Evolutionary conservation across 2,113 vertebrate species (phyloP), one percentile per base, ranked within the genome.

Genomic region (Serinus canaria): DNA sequence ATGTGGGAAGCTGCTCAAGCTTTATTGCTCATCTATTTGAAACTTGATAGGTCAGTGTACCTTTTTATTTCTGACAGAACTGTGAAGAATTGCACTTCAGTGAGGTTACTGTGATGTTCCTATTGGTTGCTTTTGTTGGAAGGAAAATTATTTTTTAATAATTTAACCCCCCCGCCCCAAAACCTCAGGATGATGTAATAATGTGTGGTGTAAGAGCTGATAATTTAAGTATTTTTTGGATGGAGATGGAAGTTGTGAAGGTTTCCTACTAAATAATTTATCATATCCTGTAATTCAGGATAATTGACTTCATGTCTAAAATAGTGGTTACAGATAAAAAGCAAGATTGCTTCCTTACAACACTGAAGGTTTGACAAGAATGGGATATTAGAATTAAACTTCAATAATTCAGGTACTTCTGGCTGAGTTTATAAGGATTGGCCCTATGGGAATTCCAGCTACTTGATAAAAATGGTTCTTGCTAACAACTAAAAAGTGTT

Each of bases 1-100:
- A 98, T 99, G 98, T 97, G 99, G 91, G 99, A 99, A 94, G 99
- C 99, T n/a, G 98, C 98, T 89, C 99, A 97, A 84, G 97, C 98
- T 22, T 95, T 98, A 31, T 76, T 99, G 35, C 85, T 94, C 47
- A 94, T 99, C 85, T 99, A 99, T 97, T 97, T 98, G 44, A 97
- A 97, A 77, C 79, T 98, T 82, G 96, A 97, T 96, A 98, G 98
- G 98, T 98, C 41, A 47, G 97, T 97, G 8, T 78, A 17, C 6
- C 2, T 28, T 55, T 84, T 79, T 62, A 78, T n/a, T 35, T 20
- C 31, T 59, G 24, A 30, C 15, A 81, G 21, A 83, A 13, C 13
- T 78, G 14, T 66, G 25, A 88, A 83, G 63, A 84, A 62, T 35
- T 82, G 13, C 35, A 44, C 39, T 66, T 58, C 14, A 62, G 16